Conservation (phyloP, 2,113 vertebrate species). For the Hippocampus zosterae region DNA sequence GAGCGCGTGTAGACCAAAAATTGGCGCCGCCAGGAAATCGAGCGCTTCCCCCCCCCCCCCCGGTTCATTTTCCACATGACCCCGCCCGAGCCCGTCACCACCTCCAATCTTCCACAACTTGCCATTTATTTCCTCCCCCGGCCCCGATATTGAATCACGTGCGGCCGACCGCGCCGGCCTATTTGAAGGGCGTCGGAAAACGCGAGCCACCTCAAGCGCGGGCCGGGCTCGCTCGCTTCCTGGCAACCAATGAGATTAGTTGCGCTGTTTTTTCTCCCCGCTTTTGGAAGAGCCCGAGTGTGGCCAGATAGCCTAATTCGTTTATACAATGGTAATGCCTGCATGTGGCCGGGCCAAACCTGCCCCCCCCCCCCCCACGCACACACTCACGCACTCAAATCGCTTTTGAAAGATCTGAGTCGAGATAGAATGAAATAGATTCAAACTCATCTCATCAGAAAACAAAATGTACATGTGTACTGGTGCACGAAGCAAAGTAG, state of each 20-base stretch:
- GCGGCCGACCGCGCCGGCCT: too few relatives aligned
- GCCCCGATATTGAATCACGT: constrained; percentile 52
- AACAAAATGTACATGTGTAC: too few relatives aligned
- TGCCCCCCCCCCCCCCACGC: constrained; percentile 6
- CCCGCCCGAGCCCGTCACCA: neutral
- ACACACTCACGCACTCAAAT: constrained; percentile 4
- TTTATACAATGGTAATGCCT: constrained; percentile 52
- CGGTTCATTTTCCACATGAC: constrained; percentile 29
- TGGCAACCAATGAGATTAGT: constrained; percentile 67
- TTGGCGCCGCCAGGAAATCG: neutral
- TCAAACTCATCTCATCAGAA: too few relatives aligned
- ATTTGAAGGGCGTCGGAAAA: too few relatives aligned
- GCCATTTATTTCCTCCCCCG: constrained; percentile 25
- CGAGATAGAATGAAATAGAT: neutral
- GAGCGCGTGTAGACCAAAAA: too few relatives aligned
- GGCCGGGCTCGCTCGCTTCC: constrained; percentile 46
- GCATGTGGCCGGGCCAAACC: constrained; percentile 35
- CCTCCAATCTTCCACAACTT: too few relatives aligned
- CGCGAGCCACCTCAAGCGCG: constrained; percentile 47
- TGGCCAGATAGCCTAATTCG: constrained; percentile 54
- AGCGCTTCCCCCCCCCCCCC: too few relatives aligned
- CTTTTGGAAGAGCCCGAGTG: constrained; percentile 46
- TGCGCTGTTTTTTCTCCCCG: constrained; percentile 46
- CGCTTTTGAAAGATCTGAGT: constrained; percentile 16
- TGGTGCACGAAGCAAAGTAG: too few relatives aligned